Evolutionary conservation across 2,888 invertebrate genomes (phyloP).

Genomic region (Eupithecia abbreviata): DNA sequence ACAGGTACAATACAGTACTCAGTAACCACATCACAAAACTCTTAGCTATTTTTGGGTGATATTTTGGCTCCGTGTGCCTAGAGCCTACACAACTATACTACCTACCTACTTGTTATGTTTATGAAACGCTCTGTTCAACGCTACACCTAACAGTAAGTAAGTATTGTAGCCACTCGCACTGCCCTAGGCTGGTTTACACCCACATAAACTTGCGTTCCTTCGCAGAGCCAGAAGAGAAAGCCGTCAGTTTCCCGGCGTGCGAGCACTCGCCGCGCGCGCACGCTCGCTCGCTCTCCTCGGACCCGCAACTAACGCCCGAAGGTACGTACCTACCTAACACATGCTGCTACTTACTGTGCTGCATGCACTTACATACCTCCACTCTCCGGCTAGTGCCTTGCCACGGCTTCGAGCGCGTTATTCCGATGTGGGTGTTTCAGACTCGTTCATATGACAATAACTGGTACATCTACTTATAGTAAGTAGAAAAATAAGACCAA

Average conservation of each 20-base stretch:
- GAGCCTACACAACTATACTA: too few relatives aligned
- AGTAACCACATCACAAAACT: not conserved
- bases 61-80: too few relatives aligned
- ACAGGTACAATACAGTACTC: constrained; percentile 70
- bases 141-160: not conserved
- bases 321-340: constrained; percentile 52
- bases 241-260: constrained; percentile 86
- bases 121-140: too few relatives aligned
- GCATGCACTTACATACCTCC: too few relatives aligned
- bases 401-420: not conserved
- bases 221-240: constrained; percentile 87
- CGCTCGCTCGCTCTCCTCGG: constrained; percentile 71
- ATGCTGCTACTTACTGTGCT: not conserved
- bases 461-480: too few relatives aligned
- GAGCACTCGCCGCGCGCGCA: constrained; percentile 70
- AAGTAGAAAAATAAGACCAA: too few relatives aligned
- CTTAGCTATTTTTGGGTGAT: not conserved
- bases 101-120: too few relatives aligned
- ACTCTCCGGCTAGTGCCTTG: not conserved
- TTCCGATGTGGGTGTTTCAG: not conserved
- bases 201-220: constrained; percentile 7
- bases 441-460: too few relatives aligned
- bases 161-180: not conserved
- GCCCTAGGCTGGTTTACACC: not conserved
- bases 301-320: constrained; percentile 76